Evolutionary conservation across 1,140 invertebrate species (phyloP), one percentile per base, ranked within the genome.

Genomic region (Subanguina moxae): DNA sequence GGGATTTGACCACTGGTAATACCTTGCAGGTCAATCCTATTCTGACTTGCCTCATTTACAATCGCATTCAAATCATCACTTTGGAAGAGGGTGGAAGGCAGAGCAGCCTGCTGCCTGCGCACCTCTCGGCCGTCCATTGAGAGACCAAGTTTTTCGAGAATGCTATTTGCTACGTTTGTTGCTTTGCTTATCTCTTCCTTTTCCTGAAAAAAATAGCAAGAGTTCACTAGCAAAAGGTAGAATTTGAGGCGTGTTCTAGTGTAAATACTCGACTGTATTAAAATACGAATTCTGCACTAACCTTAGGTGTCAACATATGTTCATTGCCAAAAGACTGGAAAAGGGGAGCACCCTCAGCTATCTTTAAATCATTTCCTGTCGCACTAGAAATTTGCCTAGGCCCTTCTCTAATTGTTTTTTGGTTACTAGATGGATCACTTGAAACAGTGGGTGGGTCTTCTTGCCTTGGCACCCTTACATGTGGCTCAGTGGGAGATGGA

Each of bases 1-100:
- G 78, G 79, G 56, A 82, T 80, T 52, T 82, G 75, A 32, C 80
- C 80, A 59, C 70, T 74, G 8, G 81, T 70, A 52, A 82, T 52
- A 46, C 80, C 81, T 67, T 81, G 81, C 13, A 78, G 46, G 45
- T 78, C 76, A 52, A 78, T 66, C 15, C 77, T 45, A 63, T 77
- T 80, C 59, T 70, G 48, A 58, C 62, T 68, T 5, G 77, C 67
- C 56, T 77, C 78, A 17, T 70, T 65, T 9, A 78, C 65, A n/a
- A 77, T 48, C 1, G 45, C 38, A 42, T 65, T 76, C 17, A 77
- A 46, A 21, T 80, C 75, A 28, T 80, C 75, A 11, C 67, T 25
- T 57, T 80, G 75, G 52, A 64, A 77, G 38, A 70, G 61, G 25
- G 68, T 62, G 19, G 76, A 62, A 15, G 74, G 78, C 48, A 52